A percentile compares a stretch with the other conserved stretches of the same genome.
Conservation (phyloP, 2,888 invertebrate species). For the Hypomecis atomaria region DNA sequence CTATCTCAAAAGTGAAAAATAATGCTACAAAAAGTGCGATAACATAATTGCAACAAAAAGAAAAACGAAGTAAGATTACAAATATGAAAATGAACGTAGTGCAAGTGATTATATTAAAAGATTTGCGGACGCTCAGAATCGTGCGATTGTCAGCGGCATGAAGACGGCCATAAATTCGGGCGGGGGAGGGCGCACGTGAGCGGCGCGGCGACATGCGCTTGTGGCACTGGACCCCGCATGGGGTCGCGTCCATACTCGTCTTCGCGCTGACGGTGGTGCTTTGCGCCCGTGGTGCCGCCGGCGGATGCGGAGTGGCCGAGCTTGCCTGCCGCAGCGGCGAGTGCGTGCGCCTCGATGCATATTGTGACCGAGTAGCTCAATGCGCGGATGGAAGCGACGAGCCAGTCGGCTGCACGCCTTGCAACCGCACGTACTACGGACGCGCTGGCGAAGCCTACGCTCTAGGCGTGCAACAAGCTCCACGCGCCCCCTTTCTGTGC, state of each 20-base stretch:
- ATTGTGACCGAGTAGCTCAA: constrained; percentile 93
- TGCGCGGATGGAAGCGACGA: constrained; percentile 95
- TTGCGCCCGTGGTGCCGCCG: constrained; percentile 60
- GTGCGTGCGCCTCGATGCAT: constrained; percentile 93
- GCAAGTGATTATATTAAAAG: constrained; percentile 3
- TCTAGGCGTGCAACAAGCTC: constrained; percentile 89
- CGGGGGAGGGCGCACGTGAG: constrained; percentile 24
- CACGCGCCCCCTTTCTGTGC: constrained; percentile 93
- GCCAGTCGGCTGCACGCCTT: constrained; percentile 85
- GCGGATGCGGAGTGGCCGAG: constrained; percentile 73
- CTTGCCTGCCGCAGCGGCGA: constrained; percentile 84
- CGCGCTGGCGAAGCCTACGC: constrained; percentile 93
- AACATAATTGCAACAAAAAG: not conserved
- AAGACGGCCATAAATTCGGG: constrained; percentile 4
- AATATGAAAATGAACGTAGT: constrained; percentile 5
- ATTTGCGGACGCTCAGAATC: constrained; percentile 4
- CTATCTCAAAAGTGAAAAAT: not conserved
- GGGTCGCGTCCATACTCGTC: constrained; percentile 27
- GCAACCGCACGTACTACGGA: constrained; percentile 96
- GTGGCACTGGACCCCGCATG: constrained; percentile 31
- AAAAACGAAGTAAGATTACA: not conserved
- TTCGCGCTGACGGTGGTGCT: constrained; percentile 39
- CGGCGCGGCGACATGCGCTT: constrained; percentile 20
- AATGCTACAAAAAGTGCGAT: not conserved
- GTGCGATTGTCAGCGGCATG: constrained; percentile 12